Conservation (phyloP, 2,888 invertebrate species). For the Thecophora atra region DNA sequence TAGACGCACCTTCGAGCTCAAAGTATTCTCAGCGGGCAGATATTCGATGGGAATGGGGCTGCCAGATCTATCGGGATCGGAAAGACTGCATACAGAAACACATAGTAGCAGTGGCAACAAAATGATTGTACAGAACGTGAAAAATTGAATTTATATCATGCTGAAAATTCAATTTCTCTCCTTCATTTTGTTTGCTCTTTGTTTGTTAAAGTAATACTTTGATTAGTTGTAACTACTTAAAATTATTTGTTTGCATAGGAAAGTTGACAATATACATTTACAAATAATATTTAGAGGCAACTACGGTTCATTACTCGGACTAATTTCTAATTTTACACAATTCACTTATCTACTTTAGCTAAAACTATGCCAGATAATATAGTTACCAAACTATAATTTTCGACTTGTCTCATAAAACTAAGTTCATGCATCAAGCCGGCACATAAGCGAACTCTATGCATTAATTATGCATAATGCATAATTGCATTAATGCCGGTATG, state of each 20-base stretch:
- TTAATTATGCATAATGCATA: no score
- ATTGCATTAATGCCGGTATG: no score
- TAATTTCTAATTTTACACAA: not conserved
- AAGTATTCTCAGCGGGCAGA: constrained; percentile 88
- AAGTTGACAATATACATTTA: constrained; percentile 26
- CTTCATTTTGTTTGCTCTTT: constrained; percentile 42
- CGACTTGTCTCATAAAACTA: no score
- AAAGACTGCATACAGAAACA: constrained; percentile 65
- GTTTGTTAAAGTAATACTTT: constrained; percentile 31
- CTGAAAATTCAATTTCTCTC: not conserved
- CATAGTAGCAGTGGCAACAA: constrained; percentile 45
- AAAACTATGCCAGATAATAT: not conserved
- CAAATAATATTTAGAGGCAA: constrained; percentile 14
- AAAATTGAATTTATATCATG: not conserved
- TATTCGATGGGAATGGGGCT: constrained; percentile 94
- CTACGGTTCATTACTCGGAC: not conserved
- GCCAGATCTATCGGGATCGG: constrained; percentile 77
- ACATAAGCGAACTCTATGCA: no score
- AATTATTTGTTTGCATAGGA: constrained; percentile 37
- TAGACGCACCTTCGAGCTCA: constrained; percentile 87
- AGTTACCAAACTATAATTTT: not conserved
- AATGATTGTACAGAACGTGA: constrained; percentile 39
- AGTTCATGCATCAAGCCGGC: no score
- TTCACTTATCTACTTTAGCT: not conserved
- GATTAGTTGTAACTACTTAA: constrained; percentile 46